These are phyloP conservation scores for Danaus chrysippus DNA, from an alignment of 2,888 invertebrate species.

Conservation along the genomic window DNA sequence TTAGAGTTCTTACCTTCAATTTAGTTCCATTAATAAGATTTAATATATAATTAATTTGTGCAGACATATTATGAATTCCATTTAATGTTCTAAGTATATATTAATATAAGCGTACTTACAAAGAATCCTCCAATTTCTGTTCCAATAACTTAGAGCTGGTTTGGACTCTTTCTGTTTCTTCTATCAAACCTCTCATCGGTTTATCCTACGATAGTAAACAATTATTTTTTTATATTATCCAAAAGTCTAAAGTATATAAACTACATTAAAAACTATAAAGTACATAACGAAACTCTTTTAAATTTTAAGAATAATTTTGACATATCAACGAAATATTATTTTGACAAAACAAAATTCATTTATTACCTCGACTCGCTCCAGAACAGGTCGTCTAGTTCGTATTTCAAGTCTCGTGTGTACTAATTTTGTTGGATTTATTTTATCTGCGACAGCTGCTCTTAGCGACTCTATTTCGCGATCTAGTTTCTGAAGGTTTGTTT, in stretches of 20 bases:
- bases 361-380: conserved; percentile 79
- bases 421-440: conserved; percentile 88
- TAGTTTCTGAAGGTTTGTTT: conserved; percentile 88
- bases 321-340: too few species aligned
- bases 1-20: conserved; percentile 9
- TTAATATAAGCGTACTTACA: conserved; percentile 64
- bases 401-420: conserved; percentile 93
- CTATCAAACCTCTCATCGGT: conserved; percentile 84
- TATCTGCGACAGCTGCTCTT: conserved; percentile 86
- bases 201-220: conserved; percentile 78
- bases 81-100: background rate
- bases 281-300: too few species aligned
- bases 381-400: conserved; percentile 86
- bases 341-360: background rate
- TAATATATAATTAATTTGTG: background rate
- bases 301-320: too few species aligned
- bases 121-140: conserved; percentile 84
- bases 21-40: background rate
- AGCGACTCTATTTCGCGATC: conserved; percentile 87
- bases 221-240: background rate
- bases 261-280: too few species aligned
- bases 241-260: too few species aligned
- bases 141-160: conserved; percentile 82
- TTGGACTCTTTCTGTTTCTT: conserved; percentile 84
- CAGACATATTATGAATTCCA: too few species aligned